phyloP scores from a whole-genome alignment of 2,797 vertebrate genomes.

The Brachyalestes nurse region DNA sequence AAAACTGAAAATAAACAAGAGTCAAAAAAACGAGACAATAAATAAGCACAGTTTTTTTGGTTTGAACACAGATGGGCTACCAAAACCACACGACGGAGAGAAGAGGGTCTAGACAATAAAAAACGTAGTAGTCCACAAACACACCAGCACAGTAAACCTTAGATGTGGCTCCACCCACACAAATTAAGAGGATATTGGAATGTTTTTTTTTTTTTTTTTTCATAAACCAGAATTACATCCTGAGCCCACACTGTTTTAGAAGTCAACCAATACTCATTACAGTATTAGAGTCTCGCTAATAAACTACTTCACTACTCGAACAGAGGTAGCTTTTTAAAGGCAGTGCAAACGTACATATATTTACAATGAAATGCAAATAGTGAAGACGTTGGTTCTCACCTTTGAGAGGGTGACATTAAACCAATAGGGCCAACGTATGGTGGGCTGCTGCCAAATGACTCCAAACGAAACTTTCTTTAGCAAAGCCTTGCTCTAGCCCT shows the following conservation, averaged over 20 bases:
- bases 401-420: background rate
- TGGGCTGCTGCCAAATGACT: background rate
- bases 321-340: slow-evolving; percentile 62
- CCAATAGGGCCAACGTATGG: background rate
- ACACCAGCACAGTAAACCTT: background rate
- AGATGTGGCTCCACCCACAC: background rate
- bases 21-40: slow-evolving; percentile 14
- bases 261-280: background rate
- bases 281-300: slow-evolving; percentile 3
- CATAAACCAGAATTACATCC: background rate
- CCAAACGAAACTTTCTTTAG: background rate
- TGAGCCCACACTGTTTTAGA: slow-evolving; percentile 22
- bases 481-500: background rate
- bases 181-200: background rate
- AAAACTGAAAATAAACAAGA: no score
- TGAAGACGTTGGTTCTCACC: background rate
- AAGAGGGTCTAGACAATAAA: slow-evolving; percentile 24
- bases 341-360: slow-evolving; percentile 52
- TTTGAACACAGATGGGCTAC: background rate
- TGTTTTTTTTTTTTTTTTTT: background rate
- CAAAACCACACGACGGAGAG: slow-evolving; percentile 3
- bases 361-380: slow-evolving; percentile 22
- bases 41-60: slow-evolving; percentile 26
- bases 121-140: slow-evolving; percentile 23
- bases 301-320: slow-evolving; percentile 46